phyloP scores from a whole-genome alignment of 2,113 vertebrate species.

The Gallinago paraguaiae region DNA sequence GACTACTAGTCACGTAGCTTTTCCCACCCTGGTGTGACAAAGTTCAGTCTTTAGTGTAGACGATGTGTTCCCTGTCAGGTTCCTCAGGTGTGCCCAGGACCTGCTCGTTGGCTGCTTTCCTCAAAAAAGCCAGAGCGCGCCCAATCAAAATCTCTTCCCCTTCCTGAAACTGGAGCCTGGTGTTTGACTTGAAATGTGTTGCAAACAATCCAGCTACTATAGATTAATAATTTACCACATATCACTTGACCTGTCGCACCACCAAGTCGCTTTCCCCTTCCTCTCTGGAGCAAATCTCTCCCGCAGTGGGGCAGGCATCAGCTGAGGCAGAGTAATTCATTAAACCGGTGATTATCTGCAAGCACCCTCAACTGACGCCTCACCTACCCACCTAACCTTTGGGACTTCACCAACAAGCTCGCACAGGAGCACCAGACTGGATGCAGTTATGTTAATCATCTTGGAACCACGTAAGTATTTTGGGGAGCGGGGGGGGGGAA shows the following conservation, averaged over 20 bases:
- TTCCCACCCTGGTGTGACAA: not conserved
- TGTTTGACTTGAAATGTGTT: not conserved
- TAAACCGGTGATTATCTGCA: not conserved
- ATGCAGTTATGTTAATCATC: not conserved
- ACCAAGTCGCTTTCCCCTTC: not conserved
- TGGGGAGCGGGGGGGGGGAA: not conserved
- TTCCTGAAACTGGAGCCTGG: not conserved
- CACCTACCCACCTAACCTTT: not conserved
- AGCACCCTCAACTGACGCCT: not conserved
- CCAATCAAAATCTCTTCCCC: not conserved
- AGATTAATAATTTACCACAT: not conserved
- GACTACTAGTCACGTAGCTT: rapidly evolving
- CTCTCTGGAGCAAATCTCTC: not conserved
- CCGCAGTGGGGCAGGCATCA: not conserved
- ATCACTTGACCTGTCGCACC: not conserved
- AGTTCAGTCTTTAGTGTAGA: rapidly evolving
- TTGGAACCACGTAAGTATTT: not conserved
- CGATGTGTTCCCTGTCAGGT: rapidly evolving
- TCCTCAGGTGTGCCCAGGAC: not conserved
- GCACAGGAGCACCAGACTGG: not conserved
- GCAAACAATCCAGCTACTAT: not conserved
- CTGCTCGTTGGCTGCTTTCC: not conserved
- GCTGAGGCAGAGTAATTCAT: not conserved
- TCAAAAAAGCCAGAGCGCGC: not conserved
- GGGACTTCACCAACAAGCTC: not conserved